Base-by-base conservation (phyloP, 2,888 invertebrate genomes). In the Megastigmus dorsalis region DNA sequence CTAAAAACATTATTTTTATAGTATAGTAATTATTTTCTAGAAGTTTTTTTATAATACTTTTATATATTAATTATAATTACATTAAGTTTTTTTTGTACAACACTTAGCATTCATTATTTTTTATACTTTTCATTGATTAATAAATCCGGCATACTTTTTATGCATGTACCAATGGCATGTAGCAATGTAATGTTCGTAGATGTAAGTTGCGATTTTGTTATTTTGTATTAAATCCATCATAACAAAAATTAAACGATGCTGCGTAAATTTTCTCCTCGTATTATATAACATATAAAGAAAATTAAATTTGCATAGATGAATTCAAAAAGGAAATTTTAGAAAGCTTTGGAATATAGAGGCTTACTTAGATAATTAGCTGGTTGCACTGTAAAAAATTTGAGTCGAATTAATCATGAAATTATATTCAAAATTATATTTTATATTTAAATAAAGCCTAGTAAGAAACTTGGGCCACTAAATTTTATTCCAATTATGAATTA, bases 61-160 rank as follows among this genome's bases (percentile, higher is more conserved):
- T 26, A 38, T 59, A 48, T 23, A 6, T 60, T 60, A n/a, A 62
- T 41, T 54, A 43, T 54, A n/a, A n/a, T 54, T 54, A 54, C 26
- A 50, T 10, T 26, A 52, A 26, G 15, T 28, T 26, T 62, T n/a
- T n/a, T 38, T 28, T 55, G 48, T 36, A 33, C 10, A 30, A 2
- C 15, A 54, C n/a, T 7, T 43, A 41, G 55, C 13, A 54, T 66
- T 30, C 57, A 67, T 26, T 67, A 10, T 55, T 15, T 36, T 36
- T 48, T 23, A 20, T 48, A 59, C 15, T 23, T 9, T 57, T 55
- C 28, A 41, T 33, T 41, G 41, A 3, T n/a, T 28, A 62, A 45
- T 48, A 65, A 52, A 18, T 54, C 3, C 30, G 7, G 36, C 0
- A 13, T 50, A 23, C 36, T 1, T 65, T 5, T 50, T 45, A 62